Conservation (phyloP, 2,113 vertebrate genomes). For the Larimichthys polyactis region DNA sequence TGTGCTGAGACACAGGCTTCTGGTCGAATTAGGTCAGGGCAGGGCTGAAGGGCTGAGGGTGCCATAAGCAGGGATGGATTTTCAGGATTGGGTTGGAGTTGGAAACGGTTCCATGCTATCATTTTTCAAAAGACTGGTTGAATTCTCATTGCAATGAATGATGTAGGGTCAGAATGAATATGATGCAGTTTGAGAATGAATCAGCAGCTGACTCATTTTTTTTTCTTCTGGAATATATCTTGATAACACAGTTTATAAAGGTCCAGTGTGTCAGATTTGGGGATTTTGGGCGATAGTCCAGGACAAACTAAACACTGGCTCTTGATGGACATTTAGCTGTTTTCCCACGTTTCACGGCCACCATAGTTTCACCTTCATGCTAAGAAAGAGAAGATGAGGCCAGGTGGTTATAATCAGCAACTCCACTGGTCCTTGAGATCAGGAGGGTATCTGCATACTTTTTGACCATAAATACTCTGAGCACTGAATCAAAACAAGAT, state of each 20-base stretch:
- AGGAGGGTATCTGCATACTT: not conserved
- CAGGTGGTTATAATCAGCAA: no score
- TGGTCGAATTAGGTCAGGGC: constrained; percentile 80
- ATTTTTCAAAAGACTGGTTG: constrained; percentile 10
- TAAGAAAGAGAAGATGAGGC: no score
- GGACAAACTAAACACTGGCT: no score
- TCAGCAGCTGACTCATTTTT: not conserved
- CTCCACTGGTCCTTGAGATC: not conserved
- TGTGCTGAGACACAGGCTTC: constrained; percentile 68
- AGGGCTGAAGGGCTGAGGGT: constrained; percentile 70
- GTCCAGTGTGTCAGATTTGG: no score
- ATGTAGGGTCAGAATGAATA: not conserved
- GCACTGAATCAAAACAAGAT: not conserved
- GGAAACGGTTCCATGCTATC: constrained; percentile 34
- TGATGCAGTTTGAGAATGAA: constrained; percentile 12
- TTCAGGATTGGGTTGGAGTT: constrained; percentile 39
- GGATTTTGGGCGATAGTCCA: no score
- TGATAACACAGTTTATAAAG: not conserved
- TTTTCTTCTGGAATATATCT: constrained; percentile 8
- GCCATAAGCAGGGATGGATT: constrained; percentile 63
- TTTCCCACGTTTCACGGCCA: no score
- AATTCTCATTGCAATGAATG: constrained; percentile 2
- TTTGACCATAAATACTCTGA: not conserved
- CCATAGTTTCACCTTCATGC: no score
- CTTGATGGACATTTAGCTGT: no score